Percentiles rank a stretch among this genome's conserved stretches.
These are phyloP conservation scores for Synchiropus splendidus DNA, from an alignment of 2,113 vertebrate species.

Conservation along the genomic window DNA sequence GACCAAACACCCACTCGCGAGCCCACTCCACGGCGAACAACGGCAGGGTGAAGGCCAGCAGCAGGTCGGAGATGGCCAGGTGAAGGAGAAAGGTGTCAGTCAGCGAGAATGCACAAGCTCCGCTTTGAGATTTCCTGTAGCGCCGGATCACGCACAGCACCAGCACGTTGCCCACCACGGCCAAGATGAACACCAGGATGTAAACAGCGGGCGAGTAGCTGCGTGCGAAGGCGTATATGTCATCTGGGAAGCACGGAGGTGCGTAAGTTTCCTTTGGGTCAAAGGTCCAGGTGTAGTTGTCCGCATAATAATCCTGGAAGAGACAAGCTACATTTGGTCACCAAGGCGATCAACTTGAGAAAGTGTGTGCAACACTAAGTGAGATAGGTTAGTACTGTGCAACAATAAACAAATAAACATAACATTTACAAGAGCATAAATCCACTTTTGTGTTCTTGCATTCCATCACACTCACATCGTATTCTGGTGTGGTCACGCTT, in stretches of 20 bases:
- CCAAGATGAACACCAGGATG: slow-evolving; percentile 60
- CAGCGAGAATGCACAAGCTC: slow-evolving; percentile 63
- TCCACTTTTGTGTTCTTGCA: too few relatives aligned
- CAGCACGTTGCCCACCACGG: slow-evolving; percentile 71
- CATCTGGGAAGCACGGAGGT: slow-evolving; percentile 34
- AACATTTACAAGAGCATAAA: too few relatives aligned
- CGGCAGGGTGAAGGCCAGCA: slow-evolving; percentile 75
- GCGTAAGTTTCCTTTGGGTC: accelerated
- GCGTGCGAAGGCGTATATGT: slow-evolving; percentile 39
- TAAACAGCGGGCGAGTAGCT: slow-evolving; percentile 53
- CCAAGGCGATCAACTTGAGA: too few relatives aligned
- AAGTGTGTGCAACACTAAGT: too few relatives aligned
- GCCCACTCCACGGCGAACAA: slow-evolving; percentile 70
- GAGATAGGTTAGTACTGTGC: too few relatives aligned
- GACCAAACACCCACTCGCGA: slow-evolving; percentile 65
- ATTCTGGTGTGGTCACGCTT: background rate
- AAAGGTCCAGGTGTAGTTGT: background rate
- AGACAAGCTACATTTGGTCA: too few relatives aligned
- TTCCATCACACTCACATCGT: slow-evolving; percentile 35
- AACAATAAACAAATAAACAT: slow-evolving; percentile 1
- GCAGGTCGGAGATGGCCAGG: slow-evolving; percentile 77
- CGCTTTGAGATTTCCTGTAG: slow-evolving; percentile 51
- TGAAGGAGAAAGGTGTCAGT: slow-evolving; percentile 82
- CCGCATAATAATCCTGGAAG: background rate
- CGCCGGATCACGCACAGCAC: slow-evolving; percentile 73